Evolutionary conservation across 2,888 invertebrate genomes (phyloP).

Genomic region (Drosophila mimetica): DNA sequence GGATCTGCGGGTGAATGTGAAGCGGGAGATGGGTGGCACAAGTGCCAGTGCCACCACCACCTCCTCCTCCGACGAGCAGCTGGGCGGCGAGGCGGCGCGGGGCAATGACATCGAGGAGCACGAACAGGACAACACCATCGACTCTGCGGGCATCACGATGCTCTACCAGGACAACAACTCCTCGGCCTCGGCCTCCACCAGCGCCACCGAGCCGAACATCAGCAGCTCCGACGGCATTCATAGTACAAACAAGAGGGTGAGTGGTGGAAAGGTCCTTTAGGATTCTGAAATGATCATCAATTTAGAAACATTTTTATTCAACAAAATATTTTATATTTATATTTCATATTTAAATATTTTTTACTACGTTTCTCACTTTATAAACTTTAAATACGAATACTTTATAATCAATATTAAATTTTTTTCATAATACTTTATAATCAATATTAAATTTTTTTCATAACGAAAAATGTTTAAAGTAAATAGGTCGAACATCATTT

Average conservation of each 20-base stretch:
- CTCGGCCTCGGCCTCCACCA: conserved; percentile 78
- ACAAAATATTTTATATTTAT: too few species aligned
- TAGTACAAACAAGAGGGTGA: conserved; percentile 85
- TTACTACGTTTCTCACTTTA: too few species aligned
- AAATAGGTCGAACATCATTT: too few species aligned
- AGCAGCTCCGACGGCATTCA: conserved; percentile 84
- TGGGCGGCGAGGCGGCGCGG: conserved; percentile 54
- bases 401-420: too few species aligned
- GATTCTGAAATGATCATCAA: too few species aligned
- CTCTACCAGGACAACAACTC: conserved; percentile 82
- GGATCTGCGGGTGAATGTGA: conserved; percentile 86
- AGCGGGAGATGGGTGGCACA: conserved; percentile 83
- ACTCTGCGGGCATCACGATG: conserved; percentile 86
- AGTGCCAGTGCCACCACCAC: conserved; percentile 53
- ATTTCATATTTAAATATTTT: too few species aligned
- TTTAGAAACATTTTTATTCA: too few species aligned
- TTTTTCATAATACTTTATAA: too few species aligned
- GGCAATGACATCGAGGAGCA: conserved; percentile 86
- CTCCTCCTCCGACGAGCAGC: conserved; percentile 73
- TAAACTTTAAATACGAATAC: too few species aligned
- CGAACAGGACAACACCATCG: conserved; percentile 90
- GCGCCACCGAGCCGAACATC: conserved; percentile 84
- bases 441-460: too few species aligned
- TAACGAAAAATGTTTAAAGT: too few species aligned
- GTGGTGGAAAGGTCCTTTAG: too few species aligned